A percentile compares a stretch with the other conserved stretches of the same genome.
Conservation (phyloP, 2,888 invertebrate genomes). For the Campoletis raptor region DNA sequence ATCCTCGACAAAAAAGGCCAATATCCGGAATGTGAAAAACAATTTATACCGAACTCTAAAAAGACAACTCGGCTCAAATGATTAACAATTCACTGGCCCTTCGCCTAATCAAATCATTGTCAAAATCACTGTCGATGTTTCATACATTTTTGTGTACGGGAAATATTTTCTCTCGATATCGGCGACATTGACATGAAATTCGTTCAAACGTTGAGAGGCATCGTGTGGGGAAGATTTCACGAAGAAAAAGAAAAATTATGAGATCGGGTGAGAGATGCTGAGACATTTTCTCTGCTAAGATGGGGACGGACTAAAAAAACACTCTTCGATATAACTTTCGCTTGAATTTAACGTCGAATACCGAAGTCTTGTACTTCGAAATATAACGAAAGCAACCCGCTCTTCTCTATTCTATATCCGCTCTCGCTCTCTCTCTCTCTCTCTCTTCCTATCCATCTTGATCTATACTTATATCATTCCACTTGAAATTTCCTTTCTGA, state of each 20-base stretch:
- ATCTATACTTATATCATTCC: slow-evolving; percentile 9
- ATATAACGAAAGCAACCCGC: slow-evolving; percentile 47
- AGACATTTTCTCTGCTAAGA: slow-evolving; percentile 49
- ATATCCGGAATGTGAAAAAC: neutral
- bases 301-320: slow-evolving; percentile 28
- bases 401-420: slow-evolving; percentile 16
- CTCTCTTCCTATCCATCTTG: slow-evolving; percentile 1
- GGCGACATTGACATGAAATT: slow-evolving; percentile 40
- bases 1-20: slow-evolving; percentile 2
- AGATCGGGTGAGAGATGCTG: slow-evolving; percentile 21
- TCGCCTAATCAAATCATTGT: neutral
- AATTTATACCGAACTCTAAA: neutral
- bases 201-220: slow-evolving; percentile 60
- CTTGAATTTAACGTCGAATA: slow-evolving; percentile 63
- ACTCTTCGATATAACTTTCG: slow-evolving; percentile 55
- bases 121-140: slow-evolving; percentile 41
- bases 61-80: neutral
- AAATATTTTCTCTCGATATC: slow-evolving; percentile 51
- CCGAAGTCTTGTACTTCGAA: slow-evolving; percentile 55
- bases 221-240: slow-evolving; percentile 1
- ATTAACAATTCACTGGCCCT: neutral
- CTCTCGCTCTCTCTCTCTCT: too few species aligned
- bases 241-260: slow-evolving; percentile 5
- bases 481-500: slow-evolving; percentile 45
- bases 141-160: slow-evolving; percentile 7